Evolutionary conservation across 2,888 invertebrate species (phyloP).

Genomic region (Epiblema foenella): DNA sequence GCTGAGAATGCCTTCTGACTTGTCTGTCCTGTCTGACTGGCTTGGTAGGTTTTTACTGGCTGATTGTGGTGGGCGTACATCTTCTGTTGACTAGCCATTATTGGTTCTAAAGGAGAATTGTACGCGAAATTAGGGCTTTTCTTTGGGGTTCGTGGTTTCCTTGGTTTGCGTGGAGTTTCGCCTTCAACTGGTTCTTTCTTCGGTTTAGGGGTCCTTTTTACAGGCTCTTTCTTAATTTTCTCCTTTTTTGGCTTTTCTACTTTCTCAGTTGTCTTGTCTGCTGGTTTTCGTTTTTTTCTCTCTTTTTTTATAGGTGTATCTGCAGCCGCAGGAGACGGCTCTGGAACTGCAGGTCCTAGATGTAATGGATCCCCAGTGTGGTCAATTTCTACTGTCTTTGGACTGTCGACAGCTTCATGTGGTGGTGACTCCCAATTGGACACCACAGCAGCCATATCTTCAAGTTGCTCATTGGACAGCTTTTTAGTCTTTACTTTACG

Average conservation of each 20-base stretch:
- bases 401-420: slow-evolving; percentile 54
- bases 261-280: slow-evolving; percentile 50
- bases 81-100: slow-evolving; percentile 57
- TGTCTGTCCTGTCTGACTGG: slow-evolving; percentile 6
- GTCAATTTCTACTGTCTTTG: slow-evolving; percentile 40
- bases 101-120: slow-evolving; percentile 65
- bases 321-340: slow-evolving; percentile 51
- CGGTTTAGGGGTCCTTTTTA: slow-evolving; percentile 50
- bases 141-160: slow-evolving; percentile 70
- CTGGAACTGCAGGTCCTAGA: slow-evolving; percentile 48
- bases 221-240: slow-evolving; percentile 57
- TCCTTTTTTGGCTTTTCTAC: slow-evolving; percentile 56
- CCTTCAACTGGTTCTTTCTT: slow-evolving; percentile 49
- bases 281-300: slow-evolving; percentile 55
- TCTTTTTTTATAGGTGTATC: slow-evolving; percentile 37
- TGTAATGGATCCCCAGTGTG: slow-evolving; percentile 43
- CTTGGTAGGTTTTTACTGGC: slow-evolving; percentile 23
- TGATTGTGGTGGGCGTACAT: slow-evolving; percentile 47
- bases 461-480: slow-evolving; percentile 67
- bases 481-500: slow-evolving; percentile 69
- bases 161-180: slow-evolving; percentile 63
- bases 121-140: slow-evolving; percentile 62
- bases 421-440: slow-evolving; percentile 75
- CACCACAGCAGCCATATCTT: slow-evolving; percentile 67
- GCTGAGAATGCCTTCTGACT: slow-evolving; percentile 20